Percentiles rank a stretch among this genome's conserved stretches.
Conservation (phyloP, 2,888 invertebrate species). For the Leptarthrus brevirostris region DNA sequence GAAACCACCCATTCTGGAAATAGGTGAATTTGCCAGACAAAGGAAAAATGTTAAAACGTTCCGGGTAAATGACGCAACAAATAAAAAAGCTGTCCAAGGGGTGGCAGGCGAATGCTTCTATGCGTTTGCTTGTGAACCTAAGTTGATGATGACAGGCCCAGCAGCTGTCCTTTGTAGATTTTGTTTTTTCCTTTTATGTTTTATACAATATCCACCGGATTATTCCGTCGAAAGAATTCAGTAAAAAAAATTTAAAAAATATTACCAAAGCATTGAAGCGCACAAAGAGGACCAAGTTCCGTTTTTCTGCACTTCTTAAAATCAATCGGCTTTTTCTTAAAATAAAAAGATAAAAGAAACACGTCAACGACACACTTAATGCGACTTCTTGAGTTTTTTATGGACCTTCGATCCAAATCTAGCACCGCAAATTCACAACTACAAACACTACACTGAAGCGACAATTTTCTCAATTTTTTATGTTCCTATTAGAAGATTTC, state of each 20-base stretch:
- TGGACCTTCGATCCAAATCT: constrained; percentile 1
- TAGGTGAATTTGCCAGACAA: background rate
- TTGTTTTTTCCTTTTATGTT: too few relatives aligned
- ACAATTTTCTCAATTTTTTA: background rate
- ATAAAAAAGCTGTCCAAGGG: background rate
- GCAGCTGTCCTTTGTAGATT: background rate
- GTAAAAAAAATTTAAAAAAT: too few relatives aligned
- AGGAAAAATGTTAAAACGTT: constrained; percentile 1
- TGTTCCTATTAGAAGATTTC: too few relatives aligned
- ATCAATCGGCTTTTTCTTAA: too few relatives aligned
- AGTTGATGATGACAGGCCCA: background rate
- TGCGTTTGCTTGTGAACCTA: background rate
- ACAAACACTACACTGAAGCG: background rate
- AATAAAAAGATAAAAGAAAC: too few relatives aligned
- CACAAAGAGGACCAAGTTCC: too few relatives aligned
- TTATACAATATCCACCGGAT: background rate
- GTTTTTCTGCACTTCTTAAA: too few relatives aligned
- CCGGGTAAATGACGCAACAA: constrained; percentile 36
- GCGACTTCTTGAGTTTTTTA: background rate
- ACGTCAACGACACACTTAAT: too few relatives aligned
- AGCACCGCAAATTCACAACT: background rate
- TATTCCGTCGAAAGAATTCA: background rate
- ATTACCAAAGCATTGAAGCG: too few relatives aligned
- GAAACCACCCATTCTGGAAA: background rate
- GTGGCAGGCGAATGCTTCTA: background rate